phyloP scores from a whole-genome alignment of 2,888 invertebrate species.

The Eurytoma californica region DNA sequence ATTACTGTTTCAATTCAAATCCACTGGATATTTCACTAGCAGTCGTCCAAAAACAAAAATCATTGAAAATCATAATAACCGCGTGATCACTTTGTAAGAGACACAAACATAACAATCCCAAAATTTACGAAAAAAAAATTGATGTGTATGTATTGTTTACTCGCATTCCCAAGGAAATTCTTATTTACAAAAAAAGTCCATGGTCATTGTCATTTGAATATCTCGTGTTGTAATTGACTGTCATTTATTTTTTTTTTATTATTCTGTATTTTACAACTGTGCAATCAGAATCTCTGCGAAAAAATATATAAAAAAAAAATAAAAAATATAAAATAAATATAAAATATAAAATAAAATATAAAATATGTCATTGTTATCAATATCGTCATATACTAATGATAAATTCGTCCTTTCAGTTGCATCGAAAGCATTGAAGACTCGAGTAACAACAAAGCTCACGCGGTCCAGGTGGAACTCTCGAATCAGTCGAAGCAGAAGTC shows the following conservation, averaged over 20 bases:
- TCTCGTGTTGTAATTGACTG: neutral
- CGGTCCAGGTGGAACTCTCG: constrained; percentile 8
- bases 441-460: constrained; percentile 31
- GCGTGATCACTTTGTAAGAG: neutral
- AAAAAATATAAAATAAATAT: too few relatives aligned
- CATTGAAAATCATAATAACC: too few relatives aligned
- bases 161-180: neutral
- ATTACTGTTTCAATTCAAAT: too few relatives aligned
- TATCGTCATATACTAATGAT: neutral
- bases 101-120: neutral
- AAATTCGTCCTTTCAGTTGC: constrained; percentile 42
- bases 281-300: neutral
- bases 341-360: too few relatives aligned
- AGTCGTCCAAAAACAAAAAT: too few relatives aligned
- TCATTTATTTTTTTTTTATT: too few relatives aligned
- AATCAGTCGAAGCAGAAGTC: neutral
- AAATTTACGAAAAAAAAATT: neutral
- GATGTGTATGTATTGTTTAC: neutral
- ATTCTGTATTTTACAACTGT: neutral
- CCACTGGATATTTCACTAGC: too few relatives aligned
- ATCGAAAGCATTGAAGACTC: constrained; percentile 39
- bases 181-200: neutral
- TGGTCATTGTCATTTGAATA: too few relatives aligned
- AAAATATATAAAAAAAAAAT: too few relatives aligned
- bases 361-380: too few relatives aligned